A percentile compares a stretch with the other conserved stretches of the same genome.
Evolutionary conservation across 2,888 invertebrate genomes (phyloP).

Genomic region (Asteroscopus sphinx): DNA sequence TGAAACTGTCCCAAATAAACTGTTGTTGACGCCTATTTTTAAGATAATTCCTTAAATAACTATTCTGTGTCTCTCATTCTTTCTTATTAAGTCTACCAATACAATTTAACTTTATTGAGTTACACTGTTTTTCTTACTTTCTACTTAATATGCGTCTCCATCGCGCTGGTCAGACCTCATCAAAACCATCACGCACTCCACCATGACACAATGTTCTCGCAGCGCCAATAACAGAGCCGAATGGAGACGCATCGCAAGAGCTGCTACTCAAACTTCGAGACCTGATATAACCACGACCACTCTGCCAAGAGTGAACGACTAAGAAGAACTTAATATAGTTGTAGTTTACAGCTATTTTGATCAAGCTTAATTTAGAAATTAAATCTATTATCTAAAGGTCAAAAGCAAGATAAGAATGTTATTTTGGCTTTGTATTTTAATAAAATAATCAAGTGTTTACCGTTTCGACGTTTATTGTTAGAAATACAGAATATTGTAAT

Average conservation of each 20-base stretch:
- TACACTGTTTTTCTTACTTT: slow-evolving; percentile 13
- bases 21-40: slow-evolving; percentile 32
- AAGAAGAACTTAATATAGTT: no score
- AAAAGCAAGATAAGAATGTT: neutral
- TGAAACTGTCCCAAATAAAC: slow-evolving; percentile 14
- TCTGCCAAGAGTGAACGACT: no score
- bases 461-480: no score
- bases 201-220: no score
- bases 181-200: no score
- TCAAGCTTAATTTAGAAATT: neutral
- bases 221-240: no score
- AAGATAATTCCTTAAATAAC: slow-evolving; percentile 16
- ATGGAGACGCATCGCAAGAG: no score
- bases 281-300: no score
- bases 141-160: no score
- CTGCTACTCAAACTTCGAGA: no score
- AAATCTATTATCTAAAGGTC: neutral
- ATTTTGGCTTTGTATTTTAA: neutral
- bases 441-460: neutral
- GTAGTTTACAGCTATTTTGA: slow-evolving; percentile 11
- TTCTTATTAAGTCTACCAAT: slow-evolving; percentile 38
- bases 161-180: no score
- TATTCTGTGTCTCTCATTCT: slow-evolving; percentile 9
- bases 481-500: no score
- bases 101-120: slow-evolving; percentile 45